A percentile compares a stretch with the other conserved stretches of the same genome.
These are phyloP conservation scores for Onychomys torridus DNA, from an alignment of 2,797 vertebrate genomes.

Conservation along the genomic window DNA sequence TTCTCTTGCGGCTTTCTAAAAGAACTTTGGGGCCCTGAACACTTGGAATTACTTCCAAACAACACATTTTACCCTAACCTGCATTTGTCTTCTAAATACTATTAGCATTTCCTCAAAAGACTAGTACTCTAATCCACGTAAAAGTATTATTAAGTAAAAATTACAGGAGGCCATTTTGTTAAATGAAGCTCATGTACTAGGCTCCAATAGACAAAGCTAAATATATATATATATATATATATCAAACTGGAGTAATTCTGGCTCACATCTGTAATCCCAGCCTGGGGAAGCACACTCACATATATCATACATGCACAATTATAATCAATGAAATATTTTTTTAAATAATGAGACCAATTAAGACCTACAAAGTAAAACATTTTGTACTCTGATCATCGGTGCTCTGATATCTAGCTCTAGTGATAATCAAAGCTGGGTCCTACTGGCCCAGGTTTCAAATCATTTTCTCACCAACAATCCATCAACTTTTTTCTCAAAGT, in stretches of 20 bases:
- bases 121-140: neutral
- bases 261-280: neutral
- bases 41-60: neutral
- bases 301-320: neutral
- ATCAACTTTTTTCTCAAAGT: neutral
- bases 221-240: no score
- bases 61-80: neutral
- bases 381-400: neutral
- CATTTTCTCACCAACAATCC: neutral
- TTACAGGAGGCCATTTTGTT: neutral
- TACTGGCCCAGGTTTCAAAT: slow-evolving; percentile 27
- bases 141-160: neutral
- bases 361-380: neutral
- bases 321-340: neutral
- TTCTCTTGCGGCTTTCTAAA: neutral
- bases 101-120: neutral
- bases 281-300: neutral
- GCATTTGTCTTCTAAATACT: neutral
- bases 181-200: neutral
- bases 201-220: neutral
- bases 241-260: neutral
- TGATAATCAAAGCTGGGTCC: neutral
- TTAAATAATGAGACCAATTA: neutral
- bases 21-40: neutral
- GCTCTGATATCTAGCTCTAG: neutral